Base-by-base conservation (phyloP, 2,888 invertebrate genomes). In the Leptopilina syphax region DNA sequence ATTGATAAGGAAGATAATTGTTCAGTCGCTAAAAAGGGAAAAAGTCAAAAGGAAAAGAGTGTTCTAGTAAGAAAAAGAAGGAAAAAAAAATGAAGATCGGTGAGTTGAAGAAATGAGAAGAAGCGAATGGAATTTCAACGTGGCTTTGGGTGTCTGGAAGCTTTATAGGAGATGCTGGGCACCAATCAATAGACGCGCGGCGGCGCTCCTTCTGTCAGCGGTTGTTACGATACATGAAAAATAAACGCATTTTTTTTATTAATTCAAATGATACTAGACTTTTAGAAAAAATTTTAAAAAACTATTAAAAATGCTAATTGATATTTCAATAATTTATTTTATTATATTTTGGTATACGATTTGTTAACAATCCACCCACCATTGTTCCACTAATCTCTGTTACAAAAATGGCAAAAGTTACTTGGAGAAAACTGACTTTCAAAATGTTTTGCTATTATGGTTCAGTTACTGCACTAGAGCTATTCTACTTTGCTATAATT, bases 111-210 rank as follows among this genome's bases (percentile, higher is more conserved):
- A 65, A 65, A 63, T 18, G 8, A 68, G 68, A 18, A 70, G 60
- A 78, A 44, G 47, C 18, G 63, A 78, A 47, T 18, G 76, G 66
- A 47, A 24, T 54, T 79, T 54, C 66, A 54, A n/a, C 65, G 77
- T 66, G 79, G 27, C 54, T 66, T 24, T 79, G 77, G 65, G 77
- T 47, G 65, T 79, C 65, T 66, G 81, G 79, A 81, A 70, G 73
- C 82, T 63, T 54, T 78, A 79, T 79, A 83, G 85, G 83, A 84
- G 84, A 83, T 82, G 83, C 83, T 83, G 86, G 83, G 85, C 84
- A 85, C 87, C 88, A 89, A 89, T 89, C 89, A 88, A 89, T 89
- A 88, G 87, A 86, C 86, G 86, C 86, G 88, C 88, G 88, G 85
- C 87, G 88, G 87, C 87, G 88, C 88, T 86, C 85, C 87, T 87